Evolutionary conservation across 2,797 vertebrate genomes (phyloP).

Genomic region (Taenioides sp.): DNA sequence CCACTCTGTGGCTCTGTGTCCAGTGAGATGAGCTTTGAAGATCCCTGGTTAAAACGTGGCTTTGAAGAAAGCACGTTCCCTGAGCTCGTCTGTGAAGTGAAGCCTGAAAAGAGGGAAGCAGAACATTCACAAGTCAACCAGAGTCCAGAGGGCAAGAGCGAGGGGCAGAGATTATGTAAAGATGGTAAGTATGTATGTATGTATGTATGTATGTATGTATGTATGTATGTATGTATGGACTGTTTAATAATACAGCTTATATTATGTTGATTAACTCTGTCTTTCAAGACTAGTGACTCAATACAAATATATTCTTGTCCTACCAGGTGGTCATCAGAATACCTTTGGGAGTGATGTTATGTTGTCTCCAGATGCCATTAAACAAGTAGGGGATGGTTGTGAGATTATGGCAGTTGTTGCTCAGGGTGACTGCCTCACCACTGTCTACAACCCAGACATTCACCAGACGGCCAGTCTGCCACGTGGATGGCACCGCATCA

Average conservation of each 20-base stretch:
- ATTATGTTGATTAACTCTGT: not conserved
- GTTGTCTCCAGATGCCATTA: constrained; percentile 81
- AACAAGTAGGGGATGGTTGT: constrained; percentile 89
- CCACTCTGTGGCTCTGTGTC: constrained; percentile 63
- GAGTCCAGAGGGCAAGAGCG: constrained; percentile 23
- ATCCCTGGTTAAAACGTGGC: constrained; percentile 92
- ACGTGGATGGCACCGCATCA: constrained; percentile 79
- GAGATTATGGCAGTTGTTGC: constrained; percentile 76
- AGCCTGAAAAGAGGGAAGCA: constrained; percentile 66
- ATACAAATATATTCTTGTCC: not conserved
- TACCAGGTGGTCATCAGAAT: constrained; percentile 68
- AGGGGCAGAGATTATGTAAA: constrained; percentile 29
- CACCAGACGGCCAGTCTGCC: constrained; percentile 86
- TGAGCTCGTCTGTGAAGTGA: constrained; percentile 62
- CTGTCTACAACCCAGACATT: constrained; percentile 72
- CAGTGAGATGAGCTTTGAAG: constrained; percentile 85
- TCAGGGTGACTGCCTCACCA: constrained; percentile 71
- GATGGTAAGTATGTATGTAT: constrained; percentile 50
- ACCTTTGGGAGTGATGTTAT: constrained; percentile 78
- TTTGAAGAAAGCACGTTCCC: constrained; percentile 68
- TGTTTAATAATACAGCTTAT: not conserved
- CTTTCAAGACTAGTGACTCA: not conserved
- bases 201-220: constrained; percentile 10
- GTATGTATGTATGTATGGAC: constrained; percentile 41
- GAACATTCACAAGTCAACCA: constrained; percentile 48